phyloP scores from a whole-genome alignment of 2,113 vertebrate genomes.

The Antechinus flavipes region DNA sequence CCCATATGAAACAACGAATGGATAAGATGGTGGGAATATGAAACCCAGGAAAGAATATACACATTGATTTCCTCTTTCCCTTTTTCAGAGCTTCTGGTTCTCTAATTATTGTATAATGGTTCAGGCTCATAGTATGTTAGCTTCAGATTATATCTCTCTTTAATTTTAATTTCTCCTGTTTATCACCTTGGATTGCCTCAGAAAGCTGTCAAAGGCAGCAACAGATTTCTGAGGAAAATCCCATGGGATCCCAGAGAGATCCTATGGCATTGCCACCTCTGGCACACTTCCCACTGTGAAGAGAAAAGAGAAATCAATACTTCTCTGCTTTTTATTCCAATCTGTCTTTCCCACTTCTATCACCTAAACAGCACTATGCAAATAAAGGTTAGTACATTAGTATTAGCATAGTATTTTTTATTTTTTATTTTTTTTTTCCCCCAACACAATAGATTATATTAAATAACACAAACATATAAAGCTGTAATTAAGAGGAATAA shows the following conservation, averaged over 20 bases:
- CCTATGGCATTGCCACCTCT: neutral
- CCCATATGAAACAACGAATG: neutral
- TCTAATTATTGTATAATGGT: neutral
- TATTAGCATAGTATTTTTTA: too few species aligned
- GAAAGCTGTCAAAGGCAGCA: neutral
- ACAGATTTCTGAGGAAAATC: neutral
- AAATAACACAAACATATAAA: conserved; percentile 87
- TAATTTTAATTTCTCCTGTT: neutral
- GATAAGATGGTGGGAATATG: neutral
- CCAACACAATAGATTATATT: conserved; percentile 86
- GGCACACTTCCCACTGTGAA: neutral
- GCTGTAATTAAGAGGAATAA: conserved; percentile 87
- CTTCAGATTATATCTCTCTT: neutral
- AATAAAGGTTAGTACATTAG: neutral
- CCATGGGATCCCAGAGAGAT: neutral
- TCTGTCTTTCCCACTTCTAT: neutral
- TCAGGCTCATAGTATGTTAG: neutral
- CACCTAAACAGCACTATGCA: neutral
- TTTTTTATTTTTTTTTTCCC: too few species aligned
- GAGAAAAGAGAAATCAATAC: neutral
- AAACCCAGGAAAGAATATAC: neutral
- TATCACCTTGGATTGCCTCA: neutral
- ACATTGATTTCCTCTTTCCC: neutral
- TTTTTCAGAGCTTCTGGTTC: neutral
- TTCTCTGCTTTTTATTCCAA: neutral